Conservation (phyloP, 1,140 invertebrate genomes). For the Bombus impatiens region DNA sequence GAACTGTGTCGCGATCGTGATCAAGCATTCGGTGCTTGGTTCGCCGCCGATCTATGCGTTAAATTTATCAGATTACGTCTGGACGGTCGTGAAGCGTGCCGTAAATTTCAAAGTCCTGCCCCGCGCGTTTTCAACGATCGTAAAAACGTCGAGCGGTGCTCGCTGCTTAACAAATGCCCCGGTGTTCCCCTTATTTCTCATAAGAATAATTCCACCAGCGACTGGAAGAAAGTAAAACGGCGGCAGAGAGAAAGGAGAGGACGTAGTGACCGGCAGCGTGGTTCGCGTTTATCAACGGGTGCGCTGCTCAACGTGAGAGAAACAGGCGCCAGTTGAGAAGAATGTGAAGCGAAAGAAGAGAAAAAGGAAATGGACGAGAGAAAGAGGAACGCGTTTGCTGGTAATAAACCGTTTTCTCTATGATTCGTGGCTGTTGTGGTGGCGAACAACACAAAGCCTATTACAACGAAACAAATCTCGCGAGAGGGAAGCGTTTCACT, state of each 20-base stretch:
- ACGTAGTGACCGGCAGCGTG: neutral
- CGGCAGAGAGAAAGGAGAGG: neutral
- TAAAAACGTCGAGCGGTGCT: slow-evolving; percentile 54
- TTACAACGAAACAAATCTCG: slow-evolving; percentile 3
- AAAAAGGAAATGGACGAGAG: neutral
- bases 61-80: slow-evolving; percentile 22
- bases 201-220: slow-evolving; percentile 56
- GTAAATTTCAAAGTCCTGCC: slow-evolving; percentile 16
- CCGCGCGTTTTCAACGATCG: slow-evolving; percentile 28
- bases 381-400: slow-evolving; percentile 11
- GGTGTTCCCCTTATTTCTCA: slow-evolving; percentile 21
- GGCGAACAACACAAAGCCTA: neutral
- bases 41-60: neutral
- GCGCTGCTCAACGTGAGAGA: neutral
- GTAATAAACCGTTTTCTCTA: slow-evolving; percentile 32
- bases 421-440: neutral
- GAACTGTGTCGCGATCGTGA: neutral
- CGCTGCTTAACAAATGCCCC: slow-evolving; percentile 45
- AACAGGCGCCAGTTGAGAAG: neutral
- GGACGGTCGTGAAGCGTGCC: neutral
- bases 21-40: neutral
- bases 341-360: neutral
- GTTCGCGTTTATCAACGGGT: slow-evolving; percentile 30
- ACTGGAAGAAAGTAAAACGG: slow-evolving; percentile 15
- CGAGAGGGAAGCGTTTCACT: neutral